phyloP scores from a whole-genome alignment of 1,140 invertebrate genomes.

The Eriosoma lanigerum region DNA sequence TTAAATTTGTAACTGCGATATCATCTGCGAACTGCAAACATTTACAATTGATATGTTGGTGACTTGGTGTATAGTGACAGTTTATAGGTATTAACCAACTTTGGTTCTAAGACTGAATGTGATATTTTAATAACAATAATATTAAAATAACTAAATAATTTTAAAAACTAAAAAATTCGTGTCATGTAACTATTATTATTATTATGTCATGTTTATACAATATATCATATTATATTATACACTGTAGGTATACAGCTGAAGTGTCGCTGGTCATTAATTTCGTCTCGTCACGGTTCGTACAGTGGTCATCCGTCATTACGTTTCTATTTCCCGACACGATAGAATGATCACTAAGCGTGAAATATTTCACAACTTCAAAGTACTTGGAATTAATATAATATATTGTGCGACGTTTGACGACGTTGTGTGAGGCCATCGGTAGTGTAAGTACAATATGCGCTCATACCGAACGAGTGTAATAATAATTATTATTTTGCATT shows the following conservation, averaged over 20 bases:
- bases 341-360: constrained; percentile 37
- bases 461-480: neutral
- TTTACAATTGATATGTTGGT: too few relatives aligned
- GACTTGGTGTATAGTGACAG: too few relatives aligned
- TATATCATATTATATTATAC: neutral
- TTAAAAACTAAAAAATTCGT: too few relatives aligned
- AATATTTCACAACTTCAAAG: constrained; percentile 45
- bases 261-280: constrained; percentile 34
- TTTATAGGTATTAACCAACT: too few relatives aligned
- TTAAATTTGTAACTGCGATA: too few relatives aligned
- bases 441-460: neutral
- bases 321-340: constrained; percentile 20
- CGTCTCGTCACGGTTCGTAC: constrained; percentile 30
- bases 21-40: too few relatives aligned
- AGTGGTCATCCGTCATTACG: constrained; percentile 32
- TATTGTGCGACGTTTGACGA: neutral
- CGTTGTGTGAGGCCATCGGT: neutral
- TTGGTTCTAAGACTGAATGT: too few relatives aligned
- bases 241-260: neutral
- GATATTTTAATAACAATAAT: too few relatives aligned
- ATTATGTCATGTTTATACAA: neutral
- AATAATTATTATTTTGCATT: neutral
- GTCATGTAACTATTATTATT: too few relatives aligned
- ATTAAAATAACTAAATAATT: too few relatives aligned
- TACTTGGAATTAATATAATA: constrained; percentile 2